A percentile compares a stretch with the other conserved stretches of the same genome.
Evolutionary conservation across 1,140 invertebrate species (phyloP).

Genomic region (Subanguina moxae): DNA sequence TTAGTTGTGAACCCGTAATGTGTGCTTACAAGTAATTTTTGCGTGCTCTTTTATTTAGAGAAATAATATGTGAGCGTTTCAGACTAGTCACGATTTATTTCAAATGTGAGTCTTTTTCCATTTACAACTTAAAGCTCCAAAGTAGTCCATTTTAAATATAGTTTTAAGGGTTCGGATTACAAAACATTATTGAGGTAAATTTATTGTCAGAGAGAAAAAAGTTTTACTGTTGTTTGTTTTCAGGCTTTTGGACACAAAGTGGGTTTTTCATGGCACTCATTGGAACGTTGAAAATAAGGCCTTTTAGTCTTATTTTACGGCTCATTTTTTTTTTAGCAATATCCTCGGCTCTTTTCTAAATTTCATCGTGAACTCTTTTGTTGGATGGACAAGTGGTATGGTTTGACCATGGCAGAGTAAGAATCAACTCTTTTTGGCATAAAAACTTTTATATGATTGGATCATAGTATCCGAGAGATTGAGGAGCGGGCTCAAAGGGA

Average conservation of each 20-base stretch:
- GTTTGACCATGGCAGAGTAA: slow-evolving; percentile 82
- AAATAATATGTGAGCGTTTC: too few species aligned
- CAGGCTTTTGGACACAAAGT: slow-evolving; percentile 57
- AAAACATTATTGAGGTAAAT: slow-evolving; percentile 77
- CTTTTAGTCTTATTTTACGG: neutral
- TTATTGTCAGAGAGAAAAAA: too few species aligned
- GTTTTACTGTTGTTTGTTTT: too few species aligned
- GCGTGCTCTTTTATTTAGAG: too few species aligned
- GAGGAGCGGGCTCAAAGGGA: slow-evolving; percentile 62
- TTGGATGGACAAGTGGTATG: slow-evolving; percentile 90
- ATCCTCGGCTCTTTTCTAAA: slow-evolving; percentile 89
- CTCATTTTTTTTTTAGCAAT: slow-evolving; percentile 61
- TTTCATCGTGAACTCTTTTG: slow-evolving; percentile 89
- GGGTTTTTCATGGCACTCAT: neutral
- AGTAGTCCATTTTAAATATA: too few species aligned
- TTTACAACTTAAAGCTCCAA: too few species aligned
- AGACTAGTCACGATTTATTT: slow-evolving; percentile 88
- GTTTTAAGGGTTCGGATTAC: slow-evolving; percentile 81
- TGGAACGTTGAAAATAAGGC: neutral
- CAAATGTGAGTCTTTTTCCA: slow-evolving; percentile 68
- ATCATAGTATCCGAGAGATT: slow-evolving; percentile 72
- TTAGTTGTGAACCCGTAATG: slow-evolving; percentile 78
- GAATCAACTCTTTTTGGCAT: neutral
- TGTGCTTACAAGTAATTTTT: slow-evolving; percentile 79
- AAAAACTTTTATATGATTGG: neutral